These are phyloP conservation scores for Fragum fragum DNA, from an alignment of 2,888 invertebrate species.

Conservation along the genomic window DNA sequence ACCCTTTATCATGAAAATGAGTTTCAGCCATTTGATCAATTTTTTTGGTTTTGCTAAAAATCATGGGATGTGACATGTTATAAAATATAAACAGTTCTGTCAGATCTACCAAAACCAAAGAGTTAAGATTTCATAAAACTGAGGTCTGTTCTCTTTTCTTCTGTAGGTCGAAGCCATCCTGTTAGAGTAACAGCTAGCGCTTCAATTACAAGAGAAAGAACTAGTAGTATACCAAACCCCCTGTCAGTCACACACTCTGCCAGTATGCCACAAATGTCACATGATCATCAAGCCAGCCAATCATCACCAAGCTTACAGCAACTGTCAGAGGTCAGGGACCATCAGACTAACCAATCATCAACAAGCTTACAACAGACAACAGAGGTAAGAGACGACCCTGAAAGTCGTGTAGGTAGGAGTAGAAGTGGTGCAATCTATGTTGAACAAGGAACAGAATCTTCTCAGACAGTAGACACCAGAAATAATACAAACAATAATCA, in stretches of 20 bases:
- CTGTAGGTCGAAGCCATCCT: conserved; percentile 79
- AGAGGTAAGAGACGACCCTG: conserved; percentile 5
- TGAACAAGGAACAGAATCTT: conserved; percentile 52
- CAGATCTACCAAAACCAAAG: no score
- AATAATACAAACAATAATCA: conserved; percentile 15
- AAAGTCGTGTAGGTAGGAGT: neutral
- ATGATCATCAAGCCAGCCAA: conserved; percentile 46
- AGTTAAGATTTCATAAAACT: no score
- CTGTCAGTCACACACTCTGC: conserved; percentile 36
- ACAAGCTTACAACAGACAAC: conserved; percentile 1
- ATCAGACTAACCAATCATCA: neutral
- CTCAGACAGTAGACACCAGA: conserved; percentile 1
- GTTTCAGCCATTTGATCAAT: no score
- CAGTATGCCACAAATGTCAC: conserved; percentile 50
- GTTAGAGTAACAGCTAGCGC: conserved; percentile 65
- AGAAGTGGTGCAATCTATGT: conserved; percentile 37
- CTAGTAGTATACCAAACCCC: conserved; percentile 28
- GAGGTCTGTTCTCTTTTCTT: neutral
- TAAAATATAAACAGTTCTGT: no score
- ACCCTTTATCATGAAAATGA: no score
- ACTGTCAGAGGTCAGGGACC: conserved; percentile 2
- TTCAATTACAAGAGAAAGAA: conserved; percentile 30
- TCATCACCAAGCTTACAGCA: conserved; percentile 31
- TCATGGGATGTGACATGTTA: no score
- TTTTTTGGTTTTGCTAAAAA: no score